A percentile compares a stretch with the other conserved stretches of the same genome.
Conservation (phyloP, 2,797 vertebrate species). For the Selene dorsalis region DNA sequence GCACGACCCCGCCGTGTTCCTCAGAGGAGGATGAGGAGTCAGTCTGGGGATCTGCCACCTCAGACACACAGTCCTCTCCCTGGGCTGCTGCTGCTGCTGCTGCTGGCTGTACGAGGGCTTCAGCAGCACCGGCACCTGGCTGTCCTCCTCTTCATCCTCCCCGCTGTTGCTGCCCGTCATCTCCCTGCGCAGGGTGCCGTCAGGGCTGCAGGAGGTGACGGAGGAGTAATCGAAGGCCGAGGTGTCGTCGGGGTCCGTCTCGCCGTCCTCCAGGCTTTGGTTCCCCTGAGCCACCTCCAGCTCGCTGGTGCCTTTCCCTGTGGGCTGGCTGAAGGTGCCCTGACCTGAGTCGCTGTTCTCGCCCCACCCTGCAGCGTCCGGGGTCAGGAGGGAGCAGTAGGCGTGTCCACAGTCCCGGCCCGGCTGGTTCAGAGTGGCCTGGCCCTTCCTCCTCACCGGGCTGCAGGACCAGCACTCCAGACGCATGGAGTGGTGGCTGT, state of each 20-base stretch:
- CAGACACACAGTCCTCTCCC: constrained; percentile 81
- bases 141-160: constrained; percentile 81
- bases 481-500: constrained; percentile 62
- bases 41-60: constrained; percentile 84
- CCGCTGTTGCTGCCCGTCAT: constrained; percentile 53
- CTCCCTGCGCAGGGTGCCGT: constrained; percentile 76
- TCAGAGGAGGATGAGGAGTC: constrained; percentile 76
- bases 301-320: constrained; percentile 38
- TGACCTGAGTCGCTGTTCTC: constrained; percentile 82
- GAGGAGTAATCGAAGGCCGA: constrained; percentile 86
- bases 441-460: constrained; percentile 71
- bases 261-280: constrained; percentile 54
- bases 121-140: constrained; percentile 84
- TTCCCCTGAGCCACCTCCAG: constrained; percentile 17
- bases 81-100: constrained; percentile 52
- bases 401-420: constrained; percentile 49
- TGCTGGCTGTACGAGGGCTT: constrained; percentile 78
- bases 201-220: constrained; percentile 83
- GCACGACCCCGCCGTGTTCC: constrained; percentile 41
- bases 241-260: constrained; percentile 80
- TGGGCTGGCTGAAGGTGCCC: constrained; percentile 77
- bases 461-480: constrained; percentile 79
- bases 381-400: constrained; percentile 64
- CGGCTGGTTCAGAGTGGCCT: constrained; percentile 16
- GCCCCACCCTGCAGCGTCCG: constrained; percentile 62